Evolutionary conservation across 2,113 vertebrate genomes (phyloP).

Genomic region (Tragelaphus imberbis): DNA sequence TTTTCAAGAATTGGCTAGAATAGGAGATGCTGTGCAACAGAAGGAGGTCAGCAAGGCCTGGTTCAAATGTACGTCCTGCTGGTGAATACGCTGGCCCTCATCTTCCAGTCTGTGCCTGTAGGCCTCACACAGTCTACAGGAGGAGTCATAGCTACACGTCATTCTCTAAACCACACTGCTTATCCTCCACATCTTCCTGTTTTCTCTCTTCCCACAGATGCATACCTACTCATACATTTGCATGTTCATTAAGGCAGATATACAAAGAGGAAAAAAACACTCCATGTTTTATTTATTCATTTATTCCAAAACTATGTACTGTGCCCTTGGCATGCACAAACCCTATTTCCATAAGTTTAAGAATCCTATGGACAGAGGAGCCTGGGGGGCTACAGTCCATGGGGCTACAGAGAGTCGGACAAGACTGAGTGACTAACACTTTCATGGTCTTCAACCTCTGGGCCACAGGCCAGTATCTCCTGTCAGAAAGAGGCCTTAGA

Average conservation of each 20-base stretch:
- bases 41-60: background rate
- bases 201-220: background rate
- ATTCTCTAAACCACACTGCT: background rate
- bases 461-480: background rate
- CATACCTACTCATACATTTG: background rate
- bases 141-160: accelerated
- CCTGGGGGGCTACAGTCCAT: background rate
- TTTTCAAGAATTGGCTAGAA: background rate
- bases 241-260: background rate
- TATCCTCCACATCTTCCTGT: background rate
- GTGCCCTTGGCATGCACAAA: background rate
- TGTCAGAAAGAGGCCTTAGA: background rate
- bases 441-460: background rate
- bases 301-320: background rate
- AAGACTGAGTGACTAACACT: background rate
- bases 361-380: background rate
- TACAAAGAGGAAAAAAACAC: background rate
- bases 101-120: background rate
- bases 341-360: background rate
- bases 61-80: accelerated
- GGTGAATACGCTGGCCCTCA: background rate
- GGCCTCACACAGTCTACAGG: background rate
- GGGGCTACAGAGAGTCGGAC: background rate
- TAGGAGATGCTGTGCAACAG: background rate
- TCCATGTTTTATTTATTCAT: background rate